Percentiles rank a stretch among this genome's conserved stretches.
Evolutionary conservation across 2,797 vertebrate genomes (phyloP).

Genomic region (Pseudochromis fuscus): DNA sequence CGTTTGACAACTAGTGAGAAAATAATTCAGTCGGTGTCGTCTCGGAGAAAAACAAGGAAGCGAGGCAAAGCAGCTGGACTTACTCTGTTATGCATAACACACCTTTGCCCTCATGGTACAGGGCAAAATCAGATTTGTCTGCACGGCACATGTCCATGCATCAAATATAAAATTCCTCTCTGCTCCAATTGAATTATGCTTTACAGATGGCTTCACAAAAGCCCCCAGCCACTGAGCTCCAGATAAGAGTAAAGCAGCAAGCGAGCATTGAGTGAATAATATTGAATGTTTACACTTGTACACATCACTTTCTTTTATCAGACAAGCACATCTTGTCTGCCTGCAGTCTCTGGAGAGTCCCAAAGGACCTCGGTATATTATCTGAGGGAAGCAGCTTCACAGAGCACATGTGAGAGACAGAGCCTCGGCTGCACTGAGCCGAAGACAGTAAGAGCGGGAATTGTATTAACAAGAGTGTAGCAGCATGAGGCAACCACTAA

Average conservation of each 20-base stretch:
- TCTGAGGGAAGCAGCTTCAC: constrained; percentile 82
- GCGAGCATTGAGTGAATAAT: constrained; percentile 59
- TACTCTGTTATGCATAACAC: constrained; percentile 35
- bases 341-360: constrained; percentile 68
- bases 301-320: constrained; percentile 80
- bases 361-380: constrained; percentile 66
- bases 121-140: constrained; percentile 44
- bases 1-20: constrained; percentile 27
- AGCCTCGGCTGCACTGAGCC: constrained; percentile 51
- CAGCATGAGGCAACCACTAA: constrained; percentile 48
- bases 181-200: constrained; percentile 58
- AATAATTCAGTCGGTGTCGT: constrained; percentile 23
- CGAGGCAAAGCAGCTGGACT: background rate
- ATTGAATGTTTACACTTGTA: constrained; percentile 80
- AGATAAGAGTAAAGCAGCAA: constrained; percentile 52
- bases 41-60: constrained; percentile 3
- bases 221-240: constrained; percentile 46
- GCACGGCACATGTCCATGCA: constrained; percentile 34
- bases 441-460: constrained; percentile 41
- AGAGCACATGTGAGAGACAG: constrained; percentile 47
- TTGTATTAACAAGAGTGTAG: constrained; percentile 54
- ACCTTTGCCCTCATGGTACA: constrained; percentile 23
- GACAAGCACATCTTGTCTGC: constrained; percentile 77
- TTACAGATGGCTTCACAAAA: constrained; percentile 59
- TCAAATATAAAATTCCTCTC: constrained; percentile 60